Base-by-base conservation (phyloP, 2,888 invertebrate genomes). In the Pollenia angustigena region DNA sequence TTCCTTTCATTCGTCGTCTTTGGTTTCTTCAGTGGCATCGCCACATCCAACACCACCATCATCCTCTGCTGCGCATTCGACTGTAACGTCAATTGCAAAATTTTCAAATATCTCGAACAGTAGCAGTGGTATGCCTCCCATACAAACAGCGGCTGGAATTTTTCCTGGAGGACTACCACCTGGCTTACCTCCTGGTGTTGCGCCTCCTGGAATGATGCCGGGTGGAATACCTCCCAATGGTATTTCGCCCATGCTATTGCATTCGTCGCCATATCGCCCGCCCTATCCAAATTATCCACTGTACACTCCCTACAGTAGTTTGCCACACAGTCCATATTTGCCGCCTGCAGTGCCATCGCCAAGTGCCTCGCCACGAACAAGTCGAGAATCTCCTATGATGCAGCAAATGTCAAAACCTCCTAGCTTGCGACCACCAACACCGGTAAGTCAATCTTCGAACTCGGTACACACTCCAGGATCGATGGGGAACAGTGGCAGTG, bases 251-350 rank as follows among this genome's bases (percentile, higher is more conserved):
- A 91, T 92, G 91, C 89, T 93, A 12, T 91, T 93, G 64, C 92
- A 92, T 79, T 90, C 93, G 48, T 90, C 92, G 54, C 91, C 92
- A 50, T 93, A 93, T 87, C 91, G 93, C 62, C 89, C 92, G 80
- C 90, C 92, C 50, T 94, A 93, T 91, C 94, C 95, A 12, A 92
- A 92, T 42, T 88, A 94, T 91, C 88, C 95, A 11, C 94, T 97
- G 87, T 97, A 97, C 91, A 96, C 97, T 14, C 97, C 97, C 0
- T 97, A 97, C 91, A 96, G 96, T 83, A 95, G 96, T 80, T 95
- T 96, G 93, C 96, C 96, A 93, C 96, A 96, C 93, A 96, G 96
- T 90, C 96, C 96, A 58, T 97, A 97, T 90, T 94, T 96, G 90
- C 94, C 95, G 48, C 94, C 95, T 50, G 94, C 94, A 71, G 94